Evolutionary conservation across 2,797 vertebrate species (phyloP).

Genomic region (Notolepis coatsorum): DNA sequence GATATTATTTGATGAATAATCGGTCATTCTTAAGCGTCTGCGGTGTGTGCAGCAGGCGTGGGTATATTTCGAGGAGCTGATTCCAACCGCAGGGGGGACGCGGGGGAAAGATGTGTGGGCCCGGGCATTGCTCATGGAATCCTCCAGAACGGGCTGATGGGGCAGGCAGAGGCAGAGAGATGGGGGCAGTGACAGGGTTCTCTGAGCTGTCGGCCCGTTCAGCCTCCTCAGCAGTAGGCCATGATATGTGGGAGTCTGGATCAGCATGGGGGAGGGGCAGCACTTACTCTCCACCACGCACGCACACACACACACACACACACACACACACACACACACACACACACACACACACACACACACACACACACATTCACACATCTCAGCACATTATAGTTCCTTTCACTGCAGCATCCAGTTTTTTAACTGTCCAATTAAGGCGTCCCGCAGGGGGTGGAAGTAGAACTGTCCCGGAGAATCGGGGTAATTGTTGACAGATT

Average conservation of each 20-base stretch:
- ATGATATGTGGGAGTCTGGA: conserved; percentile 64
- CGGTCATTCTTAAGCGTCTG: no score
- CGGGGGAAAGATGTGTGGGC: no score
- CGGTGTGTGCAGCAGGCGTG: no score
- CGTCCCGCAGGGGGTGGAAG: neutral
- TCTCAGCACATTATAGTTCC: conserved; percentile 28
- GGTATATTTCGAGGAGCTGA: no score
- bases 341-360: neutral
- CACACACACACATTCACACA: conserved; percentile 10
- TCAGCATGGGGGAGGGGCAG: conserved; percentile 22
- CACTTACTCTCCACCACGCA: conserved; percentile 20
- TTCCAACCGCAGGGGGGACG: no score
- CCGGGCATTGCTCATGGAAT: no score
- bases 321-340: neutral
- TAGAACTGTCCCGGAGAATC: conserved; percentile 18
- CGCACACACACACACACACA: neutral
- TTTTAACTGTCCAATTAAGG: conserved; percentile 21
- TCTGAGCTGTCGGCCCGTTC: conserved; percentile 54
- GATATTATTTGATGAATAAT: no score
- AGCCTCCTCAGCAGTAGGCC: conserved; percentile 64
- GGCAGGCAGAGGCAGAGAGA: no score
- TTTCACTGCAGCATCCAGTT: conserved; percentile 24
- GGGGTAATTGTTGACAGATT: conserved; percentile 46
- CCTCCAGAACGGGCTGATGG: no score
- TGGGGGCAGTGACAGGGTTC: no score